Evolutionary conservation across 2,113 vertebrate species (phyloP).

Genomic region (Chaetodon trifascialis): DNA sequence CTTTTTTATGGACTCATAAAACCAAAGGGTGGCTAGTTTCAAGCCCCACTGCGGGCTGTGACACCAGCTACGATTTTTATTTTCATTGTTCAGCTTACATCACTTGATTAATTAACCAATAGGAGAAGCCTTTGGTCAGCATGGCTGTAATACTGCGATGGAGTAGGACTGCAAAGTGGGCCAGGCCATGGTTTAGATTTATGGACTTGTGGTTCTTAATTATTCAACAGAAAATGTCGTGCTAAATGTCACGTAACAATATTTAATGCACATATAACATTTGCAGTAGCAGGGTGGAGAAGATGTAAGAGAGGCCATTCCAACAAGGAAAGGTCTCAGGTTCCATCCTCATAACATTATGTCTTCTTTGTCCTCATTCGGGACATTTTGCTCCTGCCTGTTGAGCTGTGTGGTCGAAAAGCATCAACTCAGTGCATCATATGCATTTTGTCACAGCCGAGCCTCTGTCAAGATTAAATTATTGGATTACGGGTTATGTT

Average conservation of each 20-base stretch:
- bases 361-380: slow-evolving; percentile 2
- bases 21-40: slow-evolving; percentile 30
- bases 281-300: slow-evolving; percentile 20
- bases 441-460: background rate
- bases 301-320: background rate
- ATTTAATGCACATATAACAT: slow-evolving; percentile 58
- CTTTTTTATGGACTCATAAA: slow-evolving; percentile 55
- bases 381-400: background rate
- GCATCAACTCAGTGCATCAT: background rate
- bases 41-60: slow-evolving; percentile 7
- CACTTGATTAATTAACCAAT: slow-evolving; percentile 59
- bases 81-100: slow-evolving; percentile 30
- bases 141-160: slow-evolving; percentile 9
- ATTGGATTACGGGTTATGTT: background rate
- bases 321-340: slow-evolving; percentile 8
- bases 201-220: slow-evolving; percentile 58
- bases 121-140: slow-evolving; percentile 46
- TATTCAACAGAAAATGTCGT: slow-evolving; percentile 67
- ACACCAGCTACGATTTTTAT: slow-evolving; percentile 5
- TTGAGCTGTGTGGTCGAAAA: slow-evolving; percentile 1
- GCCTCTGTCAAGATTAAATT: background rate
- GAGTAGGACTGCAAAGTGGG: slow-evolving; percentile 28
- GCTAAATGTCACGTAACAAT: slow-evolving; percentile 66
- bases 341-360: slow-evolving; percentile 11
- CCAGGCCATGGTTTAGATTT: slow-evolving; percentile 44